phyloP scores from a whole-genome alignment of 2,888 invertebrate genomes.

The Adelphocoris suturalis region DNA sequence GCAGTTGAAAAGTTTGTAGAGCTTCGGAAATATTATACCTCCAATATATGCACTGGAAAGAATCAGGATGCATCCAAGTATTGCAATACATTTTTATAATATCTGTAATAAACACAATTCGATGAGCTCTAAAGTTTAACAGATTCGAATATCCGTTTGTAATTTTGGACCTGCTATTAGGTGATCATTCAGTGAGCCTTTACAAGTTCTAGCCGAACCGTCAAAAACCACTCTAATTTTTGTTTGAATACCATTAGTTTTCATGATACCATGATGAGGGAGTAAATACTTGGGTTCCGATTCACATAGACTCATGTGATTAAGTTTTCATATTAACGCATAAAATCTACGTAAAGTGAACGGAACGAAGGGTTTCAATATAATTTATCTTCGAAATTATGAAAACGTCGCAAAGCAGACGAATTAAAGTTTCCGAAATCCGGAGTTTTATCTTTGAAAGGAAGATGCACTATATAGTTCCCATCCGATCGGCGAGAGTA shows the following conservation, averaged over 20 bases:
- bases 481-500: neutral
- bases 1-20: constrained; percentile 9
- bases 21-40: constrained; percentile 32
- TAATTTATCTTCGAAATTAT: neutral
- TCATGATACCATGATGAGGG: neutral
- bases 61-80: constrained; percentile 14
- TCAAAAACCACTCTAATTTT: constrained; percentile 47
- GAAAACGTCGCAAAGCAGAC: constrained; percentile 12
- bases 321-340: neutral
- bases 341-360: neutral
- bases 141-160: constrained; percentile 18
- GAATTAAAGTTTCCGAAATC: neutral
- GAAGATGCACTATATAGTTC: neutral
- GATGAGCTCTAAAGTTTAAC: constrained; percentile 9
- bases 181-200: constrained; percentile 37
- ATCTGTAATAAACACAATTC: neutral
- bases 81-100: constrained; percentile 7
- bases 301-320: neutral
- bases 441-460: neutral
- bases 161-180: constrained; percentile 9
- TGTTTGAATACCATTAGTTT: neutral
- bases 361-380: neutral
- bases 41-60: constrained; percentile 57
- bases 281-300: neutral
- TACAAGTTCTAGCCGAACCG: neutral